Evolutionary conservation across 2,888 invertebrate species (phyloP), one percentile per base, ranked within the genome.

Genomic region (Plagodis dolabraria): DNA sequence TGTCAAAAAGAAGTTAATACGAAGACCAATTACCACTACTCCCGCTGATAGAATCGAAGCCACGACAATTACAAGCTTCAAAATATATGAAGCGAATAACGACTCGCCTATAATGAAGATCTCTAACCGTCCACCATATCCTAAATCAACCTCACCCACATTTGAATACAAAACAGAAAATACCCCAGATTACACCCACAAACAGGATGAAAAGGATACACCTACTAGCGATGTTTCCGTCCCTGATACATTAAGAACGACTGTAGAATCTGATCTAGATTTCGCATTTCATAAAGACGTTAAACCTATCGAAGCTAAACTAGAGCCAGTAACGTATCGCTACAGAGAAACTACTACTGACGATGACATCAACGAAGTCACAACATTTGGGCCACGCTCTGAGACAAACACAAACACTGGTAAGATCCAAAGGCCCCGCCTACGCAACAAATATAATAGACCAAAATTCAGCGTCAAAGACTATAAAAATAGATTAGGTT

Each of bases 401-500:
- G 89, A 93, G 61, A 79, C 79, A 10, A 80, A 85, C 7, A 75
- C 84, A 53, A 76, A 76, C 47, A 72, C 78, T 11, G 76, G 76
- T 5, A 86, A 84, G 74, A 65, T 80, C 48, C 83, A 81, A 58
- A 79, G 89, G 53, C 89, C 87, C 8, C 86, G 86, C 77, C 77
- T 81, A 40, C 93, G 90, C 63, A 93, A 88, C 70, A 95, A 94
- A 79, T 94, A 92, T 64, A 95, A 95, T 51, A 88, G 96, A 53
- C 96, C 96, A 0, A 90, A 95, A 66, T 96, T 96, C 79, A 96
- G 96, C 75, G 95, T 96, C 5, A 96, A 96, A 82, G 96, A 96
- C 67, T 96, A 96, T 78, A 94, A 95, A 75, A 95, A 93, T 69
- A 89, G 95, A 62, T 80, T 96, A 51, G 94, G 94, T 70, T 93